Percentiles rank a stretch among this genome's conserved stretches.
Evolutionary conservation across 23 tunicate genomes (phyloP).

Genomic region (Styela plicata): DNA sequence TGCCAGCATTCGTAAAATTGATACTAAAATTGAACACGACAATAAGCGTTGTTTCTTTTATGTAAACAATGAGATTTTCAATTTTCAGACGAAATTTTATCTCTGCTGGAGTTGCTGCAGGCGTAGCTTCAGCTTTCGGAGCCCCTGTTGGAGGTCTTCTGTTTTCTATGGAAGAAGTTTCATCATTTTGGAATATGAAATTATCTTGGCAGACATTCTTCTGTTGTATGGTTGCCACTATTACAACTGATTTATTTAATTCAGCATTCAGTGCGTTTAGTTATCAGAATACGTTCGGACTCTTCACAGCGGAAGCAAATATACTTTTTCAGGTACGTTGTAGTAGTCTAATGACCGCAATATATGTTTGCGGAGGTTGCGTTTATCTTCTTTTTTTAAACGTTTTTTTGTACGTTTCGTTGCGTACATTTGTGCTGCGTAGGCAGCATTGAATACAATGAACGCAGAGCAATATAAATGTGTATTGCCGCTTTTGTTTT

Average conservation of each 20-base stretch:
- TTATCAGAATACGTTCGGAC: slow-evolving; percentile 84
- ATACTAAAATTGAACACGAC: too few relatives aligned
- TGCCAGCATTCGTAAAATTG: too few relatives aligned
- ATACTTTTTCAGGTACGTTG: slow-evolving; percentile 80
- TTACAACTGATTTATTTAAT: slow-evolving; percentile 96
- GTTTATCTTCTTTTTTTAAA: too few relatives aligned
- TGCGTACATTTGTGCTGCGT: too few relatives aligned
- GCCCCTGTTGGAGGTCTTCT: slow-evolving; percentile 99
- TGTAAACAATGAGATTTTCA: neutral
- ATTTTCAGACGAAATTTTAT: slow-evolving; percentile 87
- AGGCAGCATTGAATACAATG: too few relatives aligned
- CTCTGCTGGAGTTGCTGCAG: slow-evolving; percentile 99
- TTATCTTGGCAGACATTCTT: slow-evolving; percentile 99
- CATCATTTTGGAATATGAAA: slow-evolving; percentile 97
- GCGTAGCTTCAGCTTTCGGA: slow-evolving; percentile 99
- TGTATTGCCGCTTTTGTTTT: too few relatives aligned
- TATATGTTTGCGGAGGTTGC: too few relatives aligned
- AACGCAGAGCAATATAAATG: too few relatives aligned
- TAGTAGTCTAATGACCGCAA: too few relatives aligned
- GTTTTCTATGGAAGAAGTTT: slow-evolving; percentile 99
- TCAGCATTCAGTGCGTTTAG: slow-evolving; percentile 87
- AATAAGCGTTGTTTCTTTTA: neutral
- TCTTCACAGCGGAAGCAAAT: slow-evolving; percentile 84
- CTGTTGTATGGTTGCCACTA: slow-evolving; percentile 98
- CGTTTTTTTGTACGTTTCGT: too few relatives aligned